phyloP scores from a whole-genome alignment of 1,140 invertebrate species.

The Delia radicum region DNA sequence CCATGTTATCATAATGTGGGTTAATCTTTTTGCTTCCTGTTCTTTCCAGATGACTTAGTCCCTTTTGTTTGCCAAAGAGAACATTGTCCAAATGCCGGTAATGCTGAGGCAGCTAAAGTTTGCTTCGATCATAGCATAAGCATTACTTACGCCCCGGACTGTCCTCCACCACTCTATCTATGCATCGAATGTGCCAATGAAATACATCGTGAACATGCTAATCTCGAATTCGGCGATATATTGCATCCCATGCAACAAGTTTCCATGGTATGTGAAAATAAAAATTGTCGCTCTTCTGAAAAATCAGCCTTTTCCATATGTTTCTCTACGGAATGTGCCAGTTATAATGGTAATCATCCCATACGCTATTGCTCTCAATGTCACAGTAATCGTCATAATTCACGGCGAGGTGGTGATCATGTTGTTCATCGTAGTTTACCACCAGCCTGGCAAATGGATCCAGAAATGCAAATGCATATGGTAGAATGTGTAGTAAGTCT shows the following conservation, averaged over 20 bases:
- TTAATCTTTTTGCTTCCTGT: not conserved
- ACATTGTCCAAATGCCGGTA: constrained; percentile 78
- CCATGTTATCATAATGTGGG: not conserved
- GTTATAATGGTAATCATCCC: constrained; percentile 93
- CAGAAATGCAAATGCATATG: constrained; percentile 89
- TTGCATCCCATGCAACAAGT: constrained; percentile 93
- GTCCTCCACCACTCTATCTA: constrained; percentile 90
- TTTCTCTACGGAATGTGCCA: constrained; percentile 95
- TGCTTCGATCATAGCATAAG: constrained; percentile 86
- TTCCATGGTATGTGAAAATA: constrained; percentile 94
- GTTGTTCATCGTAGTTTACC: constrained; percentile 84
- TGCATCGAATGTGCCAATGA: constrained; percentile 96
- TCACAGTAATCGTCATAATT: constrained; percentile 85
- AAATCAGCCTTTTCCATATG: constrained; percentile 96
- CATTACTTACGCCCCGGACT: constrained; percentile 78
- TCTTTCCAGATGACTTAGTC: constrained; percentile 64
- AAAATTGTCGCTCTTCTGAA: constrained; percentile 91
- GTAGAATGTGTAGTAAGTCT: constrained; percentile 94
- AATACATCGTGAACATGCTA: constrained; percentile 78
- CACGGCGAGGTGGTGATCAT: constrained; percentile 81
- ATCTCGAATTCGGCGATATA: constrained; percentile 88
- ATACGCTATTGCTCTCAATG: constrained; percentile 92
- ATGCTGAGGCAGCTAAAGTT: constrained; percentile 87
- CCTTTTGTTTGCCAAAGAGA: constrained; percentile 84
- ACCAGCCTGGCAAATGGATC: constrained; percentile 83